phyloP scores from a whole-genome alignment of 1,140 invertebrate species.

The Caerostris extrusa region DNA sequence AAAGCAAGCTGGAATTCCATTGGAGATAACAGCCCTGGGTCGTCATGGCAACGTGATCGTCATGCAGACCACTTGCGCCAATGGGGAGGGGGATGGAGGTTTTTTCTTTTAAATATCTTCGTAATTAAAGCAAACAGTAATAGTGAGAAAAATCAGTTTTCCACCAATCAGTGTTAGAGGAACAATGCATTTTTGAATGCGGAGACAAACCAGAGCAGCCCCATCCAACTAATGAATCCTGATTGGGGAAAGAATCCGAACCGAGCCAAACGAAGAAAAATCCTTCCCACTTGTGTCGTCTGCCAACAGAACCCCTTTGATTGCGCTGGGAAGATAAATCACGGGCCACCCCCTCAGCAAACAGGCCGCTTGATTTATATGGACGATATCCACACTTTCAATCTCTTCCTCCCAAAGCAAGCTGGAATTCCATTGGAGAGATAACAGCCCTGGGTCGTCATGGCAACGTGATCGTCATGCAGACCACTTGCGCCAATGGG shows the following conservation, averaged over 20 bases:
- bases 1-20: constrained; percentile 43
- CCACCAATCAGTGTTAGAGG: too few species aligned
- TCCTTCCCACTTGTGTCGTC: not conserved
- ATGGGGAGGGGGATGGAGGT: not conserved
- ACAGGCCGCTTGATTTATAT: constrained; percentile 34
- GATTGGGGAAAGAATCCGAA: too few species aligned
- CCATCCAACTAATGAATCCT: too few species aligned
- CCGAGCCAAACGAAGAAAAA: not conserved
- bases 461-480: not conserved
- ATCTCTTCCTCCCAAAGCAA: constrained; percentile 28
- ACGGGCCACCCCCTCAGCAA: constrained; percentile 12
- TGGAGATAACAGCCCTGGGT: constrained; percentile 33
- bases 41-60: not conserved
- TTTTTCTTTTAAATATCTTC: too few species aligned
- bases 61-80: not conserved
- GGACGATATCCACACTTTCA: constrained; percentile 46
- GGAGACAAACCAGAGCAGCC: too few species aligned
- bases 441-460: constrained; percentile 28
- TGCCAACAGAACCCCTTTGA: too few species aligned
- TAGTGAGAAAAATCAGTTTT: too few species aligned
- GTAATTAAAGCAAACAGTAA: too few species aligned
- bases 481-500: not conserved
- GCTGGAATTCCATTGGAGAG: constrained; percentile 28
- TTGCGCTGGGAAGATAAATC: not conserved
- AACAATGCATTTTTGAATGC: too few species aligned